Conservation (phyloP, 2,888 invertebrate genomes). For the Alloplasta piceator region DNA sequence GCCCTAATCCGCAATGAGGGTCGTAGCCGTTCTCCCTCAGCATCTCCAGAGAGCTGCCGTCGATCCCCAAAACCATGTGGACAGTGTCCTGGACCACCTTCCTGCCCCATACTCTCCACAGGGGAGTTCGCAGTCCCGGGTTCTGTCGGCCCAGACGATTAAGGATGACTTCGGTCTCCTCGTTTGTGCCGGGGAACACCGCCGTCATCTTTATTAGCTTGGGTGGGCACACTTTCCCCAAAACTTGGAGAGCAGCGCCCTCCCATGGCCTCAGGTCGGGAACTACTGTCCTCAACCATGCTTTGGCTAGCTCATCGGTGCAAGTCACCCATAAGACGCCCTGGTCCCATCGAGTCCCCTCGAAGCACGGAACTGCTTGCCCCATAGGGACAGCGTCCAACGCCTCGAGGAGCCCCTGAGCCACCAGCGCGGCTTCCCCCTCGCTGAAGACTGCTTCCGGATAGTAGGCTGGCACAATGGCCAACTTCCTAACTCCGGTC, state of each 20-base stretch:
- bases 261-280: constrained; percentile 15
- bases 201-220: constrained; percentile 23
- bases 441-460: neutral
- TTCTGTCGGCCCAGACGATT: constrained; percentile 55
- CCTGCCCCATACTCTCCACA: constrained; percentile 61
- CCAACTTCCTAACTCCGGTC: neutral
- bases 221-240: constrained; percentile 26
- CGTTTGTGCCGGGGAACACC: constrained; percentile 1
- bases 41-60: constrained; percentile 32
- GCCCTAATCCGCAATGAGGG: constrained; percentile 28
- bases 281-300: constrained; percentile 1
- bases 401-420: constrained; percentile 30
- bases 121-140: constrained; percentile 50
- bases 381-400: constrained; percentile 17
- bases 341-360: constrained; percentile 29
- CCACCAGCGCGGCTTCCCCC: constrained; percentile 13
- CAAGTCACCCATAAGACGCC: constrained; percentile 43
- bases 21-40: constrained; percentile 4
- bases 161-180: constrained; percentile 29
- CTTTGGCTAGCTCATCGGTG: constrained; percentile 13
- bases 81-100: constrained; percentile 40
- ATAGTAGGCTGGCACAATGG: constrained; percentile 15
- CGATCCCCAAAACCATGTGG: constrained; percentile 59
- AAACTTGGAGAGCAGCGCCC: neutral
- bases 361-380: constrained; percentile 31